Conservation (phyloP, 2,797 vertebrate species). For the Aplochiton taeniatus region DNA sequence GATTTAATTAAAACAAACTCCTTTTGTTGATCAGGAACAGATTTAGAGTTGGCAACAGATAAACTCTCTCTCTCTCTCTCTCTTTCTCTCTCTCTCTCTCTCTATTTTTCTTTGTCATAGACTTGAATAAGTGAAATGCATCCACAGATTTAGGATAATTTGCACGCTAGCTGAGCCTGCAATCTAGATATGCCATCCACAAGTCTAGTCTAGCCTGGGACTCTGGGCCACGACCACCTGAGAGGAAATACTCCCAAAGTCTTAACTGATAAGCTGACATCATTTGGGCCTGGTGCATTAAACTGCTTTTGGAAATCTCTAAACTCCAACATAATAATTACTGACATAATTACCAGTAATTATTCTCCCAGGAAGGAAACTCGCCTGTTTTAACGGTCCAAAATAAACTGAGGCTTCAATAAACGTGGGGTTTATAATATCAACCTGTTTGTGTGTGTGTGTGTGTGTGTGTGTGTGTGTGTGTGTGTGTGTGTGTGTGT, state of each 20-base stretch:
- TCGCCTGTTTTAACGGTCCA: conserved; percentile 18
- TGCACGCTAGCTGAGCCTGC: too few relatives aligned
- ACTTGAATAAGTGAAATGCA: too few relatives aligned
- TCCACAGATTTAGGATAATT: too few relatives aligned
- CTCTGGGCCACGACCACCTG: too few relatives aligned
- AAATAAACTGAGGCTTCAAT: conserved; percentile 17
- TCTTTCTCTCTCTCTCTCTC: background rate
- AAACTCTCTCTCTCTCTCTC: background rate
- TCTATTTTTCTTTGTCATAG: background rate
- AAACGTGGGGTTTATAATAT: conserved; percentile 22
- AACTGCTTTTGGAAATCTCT: conserved; percentile 22
- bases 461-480: background rate
- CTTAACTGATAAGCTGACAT: background rate
- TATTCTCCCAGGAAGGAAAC: conserved; percentile 57
- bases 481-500: background rate
- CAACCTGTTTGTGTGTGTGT: background rate
- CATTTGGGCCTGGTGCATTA: background rate
- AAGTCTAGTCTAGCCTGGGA: too few relatives aligned
- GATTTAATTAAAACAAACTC: conserved; percentile 41
- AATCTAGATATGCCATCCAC: too few relatives aligned
- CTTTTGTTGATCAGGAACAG: conserved; percentile 21
- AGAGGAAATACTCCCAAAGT: too few relatives aligned
- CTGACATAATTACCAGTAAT: conserved; percentile 64
- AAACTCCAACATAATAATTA: conserved; percentile 47
- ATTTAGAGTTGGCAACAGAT: background rate